Evolutionary conservation across 1,140 invertebrate genomes (phyloP).

Genomic region (Hormaphis cornu): DNA sequence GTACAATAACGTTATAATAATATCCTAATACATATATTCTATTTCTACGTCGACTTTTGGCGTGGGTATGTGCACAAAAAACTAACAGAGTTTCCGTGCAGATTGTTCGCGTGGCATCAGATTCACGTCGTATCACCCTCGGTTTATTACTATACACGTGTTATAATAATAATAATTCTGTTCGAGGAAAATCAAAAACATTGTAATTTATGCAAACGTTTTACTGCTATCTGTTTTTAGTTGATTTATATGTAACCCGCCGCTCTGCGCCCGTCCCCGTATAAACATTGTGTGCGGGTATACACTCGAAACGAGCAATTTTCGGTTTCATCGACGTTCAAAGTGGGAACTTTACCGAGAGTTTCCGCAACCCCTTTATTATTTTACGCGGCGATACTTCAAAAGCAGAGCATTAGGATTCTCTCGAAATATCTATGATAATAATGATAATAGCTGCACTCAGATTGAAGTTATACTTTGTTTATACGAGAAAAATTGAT

Average conservation of each 20-base stretch:
- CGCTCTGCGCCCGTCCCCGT: too few species aligned
- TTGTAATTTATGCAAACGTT: constrained; percentile 12
- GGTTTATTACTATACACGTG: too few species aligned
- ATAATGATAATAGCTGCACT: too few species aligned
- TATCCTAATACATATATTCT: too few species aligned
- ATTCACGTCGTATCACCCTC: too few species aligned
- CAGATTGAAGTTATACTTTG: too few species aligned
- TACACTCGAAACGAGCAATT: neutral
- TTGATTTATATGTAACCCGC: neutral
- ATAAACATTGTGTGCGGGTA: neutral
- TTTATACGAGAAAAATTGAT: too few species aligned
- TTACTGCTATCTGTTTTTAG: neutral
- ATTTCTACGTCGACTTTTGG: too few species aligned
- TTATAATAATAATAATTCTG: neutral
- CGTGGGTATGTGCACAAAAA: too few species aligned
- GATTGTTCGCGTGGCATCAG: too few species aligned
- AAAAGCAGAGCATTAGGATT: neutral
- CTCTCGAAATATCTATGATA: neutral
- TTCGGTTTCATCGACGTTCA: neutral
- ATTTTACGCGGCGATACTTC: neutral
- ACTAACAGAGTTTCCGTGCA: too few species aligned
- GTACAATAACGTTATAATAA: too few species aligned
- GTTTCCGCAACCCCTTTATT: neutral
- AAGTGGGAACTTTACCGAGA: neutral
- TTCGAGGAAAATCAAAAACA: neutral